Percentiles rank a stretch among this genome's conserved stretches.
phyloP scores from a whole-genome alignment of 2,888 invertebrate genomes.

The Xylocampa areola region DNA sequence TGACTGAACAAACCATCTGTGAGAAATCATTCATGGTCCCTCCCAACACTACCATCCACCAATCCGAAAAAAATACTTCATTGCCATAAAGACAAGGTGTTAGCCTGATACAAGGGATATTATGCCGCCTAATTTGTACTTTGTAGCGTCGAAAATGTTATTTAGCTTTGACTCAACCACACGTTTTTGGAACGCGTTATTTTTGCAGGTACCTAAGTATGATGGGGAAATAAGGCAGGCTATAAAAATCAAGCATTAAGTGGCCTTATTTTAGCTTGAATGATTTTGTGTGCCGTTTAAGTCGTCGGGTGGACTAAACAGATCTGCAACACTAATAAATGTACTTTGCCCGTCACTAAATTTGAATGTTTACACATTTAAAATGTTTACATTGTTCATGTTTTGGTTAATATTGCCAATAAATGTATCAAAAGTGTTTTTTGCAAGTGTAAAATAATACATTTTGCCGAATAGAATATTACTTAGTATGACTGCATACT shows the following conservation, averaged over 20 bases:
- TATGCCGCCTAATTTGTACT: conserved; percentile 76
- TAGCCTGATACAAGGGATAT: conserved; percentile 67
- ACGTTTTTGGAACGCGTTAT: conserved; percentile 71
- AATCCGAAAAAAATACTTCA: conserved; percentile 72
- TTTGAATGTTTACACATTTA: conserved; percentile 65
- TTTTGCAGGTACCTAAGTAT: conserved; percentile 73
- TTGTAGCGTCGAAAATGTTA: conserved; percentile 66
- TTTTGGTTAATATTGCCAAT: conserved; percentile 61
- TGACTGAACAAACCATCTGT: conserved; percentile 67
- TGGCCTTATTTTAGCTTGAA: conserved; percentile 70
- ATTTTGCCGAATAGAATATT: conserved; percentile 12
- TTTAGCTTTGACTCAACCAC: conserved; percentile 72
- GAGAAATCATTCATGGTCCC: conserved; percentile 65
- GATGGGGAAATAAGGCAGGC: conserved; percentile 68
- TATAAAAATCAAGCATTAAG: conserved; percentile 70
- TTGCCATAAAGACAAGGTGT: conserved; percentile 70
- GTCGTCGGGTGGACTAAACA: conserved; percentile 65
- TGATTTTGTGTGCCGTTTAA: conserved; percentile 65
- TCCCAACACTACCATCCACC: conserved; percentile 70
- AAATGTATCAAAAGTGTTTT: conserved; percentile 58
- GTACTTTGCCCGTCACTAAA: conserved; percentile 57
- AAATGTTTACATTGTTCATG: conserved; percentile 63
- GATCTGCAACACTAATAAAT: conserved; percentile 65
- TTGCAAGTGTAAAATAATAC: conserved; percentile 18
- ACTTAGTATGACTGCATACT: conserved; percentile 10